Percentiles rank a stretch among this genome's conserved stretches.
Conservation (phyloP, 2,113 vertebrate species). For the Rhinoderma darwinii region DNA sequence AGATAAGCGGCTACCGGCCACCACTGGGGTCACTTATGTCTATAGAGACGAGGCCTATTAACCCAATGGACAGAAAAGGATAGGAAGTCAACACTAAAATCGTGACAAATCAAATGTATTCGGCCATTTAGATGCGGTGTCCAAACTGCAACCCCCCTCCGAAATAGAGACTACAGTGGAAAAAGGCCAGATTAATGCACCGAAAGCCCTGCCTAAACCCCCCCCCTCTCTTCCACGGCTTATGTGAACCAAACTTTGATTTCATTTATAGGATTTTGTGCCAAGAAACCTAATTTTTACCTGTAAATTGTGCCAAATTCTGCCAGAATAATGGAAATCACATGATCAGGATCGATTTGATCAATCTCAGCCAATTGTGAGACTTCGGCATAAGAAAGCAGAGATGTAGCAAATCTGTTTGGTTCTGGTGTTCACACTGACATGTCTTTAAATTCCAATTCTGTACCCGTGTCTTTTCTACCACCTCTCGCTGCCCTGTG, state of each 20-base stretch:
- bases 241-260: too few species aligned
- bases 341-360: not conserved
- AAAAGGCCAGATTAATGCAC: too few species aligned
- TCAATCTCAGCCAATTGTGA: not conserved
- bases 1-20: too few species aligned
- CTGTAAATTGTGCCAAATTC: conserved; percentile 10
- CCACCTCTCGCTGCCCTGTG: not conserved
- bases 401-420: not conserved
- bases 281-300: not conserved
- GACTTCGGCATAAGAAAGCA: not conserved
- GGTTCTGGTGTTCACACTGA: not conserved
- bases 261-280: not conserved
- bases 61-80: too few species aligned
- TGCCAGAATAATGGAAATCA: not conserved
- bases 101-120: too few species aligned
- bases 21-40: too few species aligned
- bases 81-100: too few species aligned
- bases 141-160: not conserved
- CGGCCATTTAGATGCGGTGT: not conserved
- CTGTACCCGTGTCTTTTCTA: not conserved
- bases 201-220: too few species aligned
- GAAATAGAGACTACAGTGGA: too few species aligned
- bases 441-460: not conserved
- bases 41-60: too few species aligned
- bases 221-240: too few species aligned